Evolutionary conservation across 1,140 invertebrate species (phyloP), one percentile per base, ranked within the genome.

Genomic region (Listronotus oregonensis): DNA sequence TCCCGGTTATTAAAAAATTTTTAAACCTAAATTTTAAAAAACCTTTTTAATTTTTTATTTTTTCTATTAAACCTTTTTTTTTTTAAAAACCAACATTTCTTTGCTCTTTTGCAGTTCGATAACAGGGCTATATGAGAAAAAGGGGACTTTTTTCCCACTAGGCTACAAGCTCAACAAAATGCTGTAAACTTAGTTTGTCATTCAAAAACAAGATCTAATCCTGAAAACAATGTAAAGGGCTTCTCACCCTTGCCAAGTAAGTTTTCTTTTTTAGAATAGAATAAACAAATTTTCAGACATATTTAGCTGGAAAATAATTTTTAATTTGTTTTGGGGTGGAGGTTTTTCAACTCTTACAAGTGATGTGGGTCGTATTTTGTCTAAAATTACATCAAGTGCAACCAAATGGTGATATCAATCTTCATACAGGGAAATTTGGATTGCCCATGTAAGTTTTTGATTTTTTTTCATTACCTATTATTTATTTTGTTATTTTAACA

Each of bases 51-150:
- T n/a, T n/a, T n/a, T n/a, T n/a, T n/a, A n/a, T n/a, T n/a, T n/a
- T n/a, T n/a, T n/a, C n/a, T n/a, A n/a, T n/a, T n/a, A n/a, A n/a
- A n/a, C n/a, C n/a, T n/a, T n/a, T n/a, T 17, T 49, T 14, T 6
- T 4, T 49, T n/a, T 6, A 32, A 57, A 50, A 51, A 18, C 47
- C 11, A n/a, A 57, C 58, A 37, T 58, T 60, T 64, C 12, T 68
- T 62, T 75, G n/a, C n/a, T 74, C 68, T 75, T 77, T 75, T 77
- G 11, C 72, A 97, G 95, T 86, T 99, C 62, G 97, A 99, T 82
- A 99, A 98, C 80, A 99, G 96, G 97, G 99, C 80, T 99, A 92
- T 80, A 99, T 99, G 95, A 87, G 98, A 80, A 99, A n/a, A 99
- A 91, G 97, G 97, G 72, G 97, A 99, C 82, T 99, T 98, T 81